phyloP scores from a whole-genome alignment of 2,888 invertebrate species.

The Morinoia aosen region DNA sequence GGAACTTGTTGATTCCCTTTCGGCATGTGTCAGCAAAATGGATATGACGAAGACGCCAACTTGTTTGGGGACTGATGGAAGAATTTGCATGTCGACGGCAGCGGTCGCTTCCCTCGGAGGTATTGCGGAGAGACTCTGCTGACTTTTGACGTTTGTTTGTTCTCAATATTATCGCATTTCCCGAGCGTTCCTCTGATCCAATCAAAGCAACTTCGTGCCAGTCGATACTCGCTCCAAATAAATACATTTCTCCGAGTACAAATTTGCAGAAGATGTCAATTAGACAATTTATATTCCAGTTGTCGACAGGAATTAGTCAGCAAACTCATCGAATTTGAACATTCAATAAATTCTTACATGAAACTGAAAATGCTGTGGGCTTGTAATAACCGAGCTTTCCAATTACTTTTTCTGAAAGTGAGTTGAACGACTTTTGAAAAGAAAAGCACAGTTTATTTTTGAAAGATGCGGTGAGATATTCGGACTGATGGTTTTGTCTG shows the following conservation, averaged over 20 bases:
- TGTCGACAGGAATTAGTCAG: background rate
- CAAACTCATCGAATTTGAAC: background rate
- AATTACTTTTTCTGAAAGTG: background rate
- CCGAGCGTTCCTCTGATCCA: background rate
- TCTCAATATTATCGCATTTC: constrained; percentile 8
- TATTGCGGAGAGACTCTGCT: constrained; percentile 14
- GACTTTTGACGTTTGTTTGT: constrained; percentile 21
- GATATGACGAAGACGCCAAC: constrained; percentile 47
- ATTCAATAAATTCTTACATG: background rate
- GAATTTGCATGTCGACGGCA: constrained; percentile 38
- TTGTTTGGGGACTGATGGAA: constrained; percentile 37
- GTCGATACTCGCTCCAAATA: constrained; percentile 17
- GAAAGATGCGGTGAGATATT: background rate
- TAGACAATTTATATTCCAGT: background rate
- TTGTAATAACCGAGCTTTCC: background rate
- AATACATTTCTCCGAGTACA: background rate
- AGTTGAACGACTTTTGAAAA: background rate
- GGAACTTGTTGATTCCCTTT: constrained; percentile 44
- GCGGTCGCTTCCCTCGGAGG: background rate
- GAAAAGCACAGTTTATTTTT: background rate
- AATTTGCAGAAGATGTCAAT: background rate
- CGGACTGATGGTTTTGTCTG: background rate
- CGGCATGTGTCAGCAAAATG: constrained; percentile 41
- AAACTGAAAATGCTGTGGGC: background rate
- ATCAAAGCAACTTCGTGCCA: background rate